Percentiles rank a stretch among this genome's conserved stretches.
These are phyloP conservation scores for Microchirus variegatus DNA, from an alignment of 2,797 vertebrate species.

Conservation along the genomic window DNA sequence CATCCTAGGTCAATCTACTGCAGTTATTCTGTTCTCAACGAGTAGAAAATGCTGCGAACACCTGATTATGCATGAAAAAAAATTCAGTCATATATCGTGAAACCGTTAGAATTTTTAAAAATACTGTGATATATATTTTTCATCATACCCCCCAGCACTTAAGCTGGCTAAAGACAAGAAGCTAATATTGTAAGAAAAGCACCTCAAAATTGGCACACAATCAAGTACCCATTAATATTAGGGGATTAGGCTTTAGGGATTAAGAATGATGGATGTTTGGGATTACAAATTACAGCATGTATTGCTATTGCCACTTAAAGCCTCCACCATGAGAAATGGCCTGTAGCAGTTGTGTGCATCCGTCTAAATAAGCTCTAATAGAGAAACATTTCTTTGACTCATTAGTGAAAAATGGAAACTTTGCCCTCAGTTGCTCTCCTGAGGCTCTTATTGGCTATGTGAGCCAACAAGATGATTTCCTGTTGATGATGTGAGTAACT, in stretches of 20 bases:
- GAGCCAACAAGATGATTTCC: constrained; percentile 61
- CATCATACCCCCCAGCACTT: too few relatives aligned
- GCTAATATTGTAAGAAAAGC: too few relatives aligned
- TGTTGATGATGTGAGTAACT: constrained; percentile 75
- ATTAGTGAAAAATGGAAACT: constrained; percentile 48
- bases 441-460: constrained; percentile 50
- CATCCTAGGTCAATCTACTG: too few relatives aligned
- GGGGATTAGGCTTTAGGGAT: not conserved
- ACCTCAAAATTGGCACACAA: not conserved
- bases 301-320: constrained; percentile 17
- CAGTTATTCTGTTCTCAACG: too few relatives aligned
- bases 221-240: not conserved
- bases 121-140: too few relatives aligned
- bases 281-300: constrained; percentile 11
- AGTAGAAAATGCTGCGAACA: too few relatives aligned
- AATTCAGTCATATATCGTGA: too few relatives aligned
- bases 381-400: not conserved
- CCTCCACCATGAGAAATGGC: constrained; percentile 40
- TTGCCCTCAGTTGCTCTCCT: constrained; percentile 50
- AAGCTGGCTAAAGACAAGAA: too few relatives aligned
- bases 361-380: constrained; percentile 42
- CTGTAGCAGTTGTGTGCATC: constrained; percentile 14
- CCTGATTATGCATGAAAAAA: too few relatives aligned
- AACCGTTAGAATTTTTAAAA: too few relatives aligned
- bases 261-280: constrained; percentile 21